phyloP scores from a whole-genome alignment of 2,888 invertebrate genomes.

The Oxytorus armatus region DNA sequence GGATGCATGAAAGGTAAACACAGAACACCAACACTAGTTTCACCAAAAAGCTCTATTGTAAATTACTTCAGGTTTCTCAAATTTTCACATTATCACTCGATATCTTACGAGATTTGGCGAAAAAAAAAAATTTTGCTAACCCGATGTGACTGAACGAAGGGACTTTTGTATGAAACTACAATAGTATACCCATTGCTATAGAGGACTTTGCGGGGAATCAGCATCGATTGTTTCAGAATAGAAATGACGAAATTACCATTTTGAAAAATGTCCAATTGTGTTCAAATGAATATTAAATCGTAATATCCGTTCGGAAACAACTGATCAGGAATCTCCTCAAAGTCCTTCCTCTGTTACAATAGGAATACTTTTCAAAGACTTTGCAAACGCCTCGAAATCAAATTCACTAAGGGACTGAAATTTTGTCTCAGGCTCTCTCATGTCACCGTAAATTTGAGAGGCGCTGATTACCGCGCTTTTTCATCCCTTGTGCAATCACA shows the following conservation, averaged over 20 bases:
- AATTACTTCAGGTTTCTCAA: slow-evolving; percentile 36
- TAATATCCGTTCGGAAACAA: too few species aligned
- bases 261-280: too few species aligned
- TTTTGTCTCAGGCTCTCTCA: slow-evolving; percentile 4
- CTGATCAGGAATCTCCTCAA: neutral
- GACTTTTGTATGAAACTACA: neutral
- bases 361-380: neutral
- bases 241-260: too few species aligned
- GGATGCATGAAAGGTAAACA: slow-evolving; percentile 98
- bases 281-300: too few species aligned
- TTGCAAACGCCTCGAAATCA: neutral
- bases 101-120: neutral
- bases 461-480: slow-evolving; percentile 22
- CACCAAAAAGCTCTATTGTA: slow-evolving; percentile 50
- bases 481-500: slow-evolving; percentile 34
- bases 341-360: neutral
- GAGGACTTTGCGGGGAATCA: neutral
- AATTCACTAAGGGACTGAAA: slow-evolving; percentile 7
- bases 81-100: neutral
- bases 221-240: neutral
- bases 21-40: slow-evolving; percentile 77
- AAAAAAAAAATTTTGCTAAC: neutral
- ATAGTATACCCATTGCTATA: neutral
- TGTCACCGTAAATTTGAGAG: neutral
- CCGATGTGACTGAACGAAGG: neutral